Conservation (phyloP, 2,888 invertebrate genomes). For the Dasysyrphus albostriatus region DNA sequence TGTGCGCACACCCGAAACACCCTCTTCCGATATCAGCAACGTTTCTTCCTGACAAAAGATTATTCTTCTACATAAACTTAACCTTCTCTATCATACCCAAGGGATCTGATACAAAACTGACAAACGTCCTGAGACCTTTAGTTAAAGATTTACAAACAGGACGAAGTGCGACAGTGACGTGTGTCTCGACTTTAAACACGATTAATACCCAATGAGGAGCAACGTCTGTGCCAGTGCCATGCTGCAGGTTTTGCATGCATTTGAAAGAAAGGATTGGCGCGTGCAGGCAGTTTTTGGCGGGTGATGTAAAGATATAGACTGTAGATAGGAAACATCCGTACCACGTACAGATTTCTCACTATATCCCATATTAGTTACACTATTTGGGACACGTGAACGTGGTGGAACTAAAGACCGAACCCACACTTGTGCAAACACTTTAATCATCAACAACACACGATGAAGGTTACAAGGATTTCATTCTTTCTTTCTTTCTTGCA, state of each 20-base stretch:
- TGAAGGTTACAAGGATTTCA: conserved; percentile 49
- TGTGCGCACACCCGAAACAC: neutral
- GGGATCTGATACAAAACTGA: conserved; percentile 43
- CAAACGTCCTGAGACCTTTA: conserved; percentile 38
- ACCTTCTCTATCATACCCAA: conserved; percentile 54
- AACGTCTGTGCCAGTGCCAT: neutral
- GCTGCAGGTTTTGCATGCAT: conserved; percentile 62
- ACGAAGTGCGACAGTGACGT: conserved; percentile 73
- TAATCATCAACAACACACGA: neutral
- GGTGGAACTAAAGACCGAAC: conserved; percentile 24
- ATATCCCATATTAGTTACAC: conserved; percentile 53
- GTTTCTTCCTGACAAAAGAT: conserved; percentile 42
- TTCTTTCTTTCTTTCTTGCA: conserved; percentile 57
- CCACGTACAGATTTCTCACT: conserved; percentile 66
- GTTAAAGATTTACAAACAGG: conserved; percentile 30
- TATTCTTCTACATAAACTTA: conserved; percentile 37
- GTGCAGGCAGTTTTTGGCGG: conserved; percentile 37
- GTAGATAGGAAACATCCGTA: conserved; percentile 52
- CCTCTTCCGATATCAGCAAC: conserved; percentile 48
- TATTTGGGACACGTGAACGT: conserved; percentile 59
- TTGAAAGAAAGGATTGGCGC: conserved; percentile 61
- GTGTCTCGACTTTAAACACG: conserved; percentile 78
- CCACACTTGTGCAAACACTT: conserved; percentile 3
- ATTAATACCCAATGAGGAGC: conserved; percentile 76
- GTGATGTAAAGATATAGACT: neutral